phyloP scores from a whole-genome alignment of 2,113 vertebrate genomes.

The Marmota monax region DNA sequence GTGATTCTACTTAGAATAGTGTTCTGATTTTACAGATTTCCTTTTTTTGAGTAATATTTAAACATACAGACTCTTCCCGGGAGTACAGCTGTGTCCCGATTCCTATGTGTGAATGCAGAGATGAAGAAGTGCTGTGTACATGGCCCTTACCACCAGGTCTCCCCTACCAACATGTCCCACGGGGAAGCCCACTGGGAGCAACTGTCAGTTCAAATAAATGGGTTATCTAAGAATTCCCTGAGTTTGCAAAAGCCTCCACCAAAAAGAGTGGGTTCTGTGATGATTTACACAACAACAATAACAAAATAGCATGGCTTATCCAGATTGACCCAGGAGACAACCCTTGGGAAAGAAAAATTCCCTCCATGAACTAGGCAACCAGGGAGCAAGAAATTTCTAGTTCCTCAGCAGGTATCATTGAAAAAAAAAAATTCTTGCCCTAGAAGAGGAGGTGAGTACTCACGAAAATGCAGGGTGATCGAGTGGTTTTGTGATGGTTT shows the following conservation, averaged over 20 bases:
- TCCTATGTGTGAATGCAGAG: neutral
- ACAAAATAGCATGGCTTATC: neutral
- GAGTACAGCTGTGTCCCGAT: neutral
- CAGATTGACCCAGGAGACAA: neutral
- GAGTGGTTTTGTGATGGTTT: neutral
- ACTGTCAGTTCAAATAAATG: neutral
- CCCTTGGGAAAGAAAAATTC: neutral
- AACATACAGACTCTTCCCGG: neutral
- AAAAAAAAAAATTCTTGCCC: neutral
- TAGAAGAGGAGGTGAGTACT: neutral
- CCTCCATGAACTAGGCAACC: neutral
- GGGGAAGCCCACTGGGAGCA: neutral
- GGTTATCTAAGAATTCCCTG: neutral
- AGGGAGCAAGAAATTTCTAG: neutral
- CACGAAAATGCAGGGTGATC: neutral
- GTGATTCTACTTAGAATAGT: neutral
- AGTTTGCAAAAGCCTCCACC: neutral
- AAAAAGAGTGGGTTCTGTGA: neutral
- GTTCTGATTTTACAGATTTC: conserved; percentile 5
- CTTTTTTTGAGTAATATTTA: neutral
- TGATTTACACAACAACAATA: neutral
- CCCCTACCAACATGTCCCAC: neutral
- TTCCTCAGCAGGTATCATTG: neutral
- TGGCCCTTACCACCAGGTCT: neutral
- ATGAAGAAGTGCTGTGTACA: neutral